Conservation (phyloP, 2,888 invertebrate genomes). For the Megamerina dolium region DNA sequence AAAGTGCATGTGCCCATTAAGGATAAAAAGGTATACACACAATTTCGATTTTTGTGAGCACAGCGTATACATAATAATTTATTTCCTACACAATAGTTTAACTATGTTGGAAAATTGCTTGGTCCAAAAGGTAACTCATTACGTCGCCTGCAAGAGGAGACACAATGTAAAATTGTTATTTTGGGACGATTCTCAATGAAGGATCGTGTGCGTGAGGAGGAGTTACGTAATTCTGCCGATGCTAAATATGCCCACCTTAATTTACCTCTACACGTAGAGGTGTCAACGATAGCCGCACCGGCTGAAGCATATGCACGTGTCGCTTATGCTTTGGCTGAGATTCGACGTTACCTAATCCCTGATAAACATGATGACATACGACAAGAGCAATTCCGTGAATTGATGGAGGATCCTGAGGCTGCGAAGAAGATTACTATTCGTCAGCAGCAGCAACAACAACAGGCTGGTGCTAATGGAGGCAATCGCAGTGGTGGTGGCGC, state of each 20-base stretch:
- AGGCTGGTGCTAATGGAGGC: conserved; percentile 17
- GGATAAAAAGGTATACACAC: conserved; percentile 44
- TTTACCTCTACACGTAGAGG: conserved; percentile 84
- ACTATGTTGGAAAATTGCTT: conserved; percentile 89
- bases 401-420: conserved; percentile 50
- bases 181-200: conserved; percentile 89
- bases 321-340: conserved; percentile 78
- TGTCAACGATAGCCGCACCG: conserved; percentile 79
- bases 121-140: conserved; percentile 92
- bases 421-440: conserved; percentile 44
- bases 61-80: background rate
- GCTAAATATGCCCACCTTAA: conserved; percentile 83
- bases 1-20: conserved; percentile 51
- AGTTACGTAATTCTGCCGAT: conserved; percentile 72
- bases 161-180: conserved; percentile 94
- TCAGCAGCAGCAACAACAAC: conserved; percentile 38
- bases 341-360: conserved; percentile 59
- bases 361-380: conserved; percentile 73
- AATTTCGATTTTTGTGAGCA: no score
- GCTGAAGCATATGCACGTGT: conserved; percentile 81
- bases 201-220: conserved; percentile 78
- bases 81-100: conserved; percentile 61
- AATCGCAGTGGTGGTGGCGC: conserved; percentile 12
- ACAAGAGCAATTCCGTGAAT: conserved; percentile 77
- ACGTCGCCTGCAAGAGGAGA: conserved; percentile 88